phyloP scores from a whole-genome alignment of 2,797 vertebrate species.

The Adelosebastes latens region DNA sequence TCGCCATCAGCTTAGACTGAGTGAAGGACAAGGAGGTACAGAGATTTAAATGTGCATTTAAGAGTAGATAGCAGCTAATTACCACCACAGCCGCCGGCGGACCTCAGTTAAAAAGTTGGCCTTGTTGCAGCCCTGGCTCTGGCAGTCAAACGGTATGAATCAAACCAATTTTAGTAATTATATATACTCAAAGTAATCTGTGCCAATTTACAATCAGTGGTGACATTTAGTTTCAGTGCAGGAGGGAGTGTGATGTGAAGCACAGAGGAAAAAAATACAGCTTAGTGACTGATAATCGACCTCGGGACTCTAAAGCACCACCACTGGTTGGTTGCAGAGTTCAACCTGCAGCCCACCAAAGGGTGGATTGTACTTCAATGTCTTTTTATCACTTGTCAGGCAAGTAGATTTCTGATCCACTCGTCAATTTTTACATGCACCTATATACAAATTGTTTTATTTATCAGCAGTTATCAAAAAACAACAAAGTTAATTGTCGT shows the following conservation, averaged over 20 bases:
- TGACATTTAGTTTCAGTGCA: neutral
- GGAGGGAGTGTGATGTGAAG: neutral
- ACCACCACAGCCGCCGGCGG: neutral
- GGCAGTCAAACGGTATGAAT: neutral
- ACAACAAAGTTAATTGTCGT: no score
- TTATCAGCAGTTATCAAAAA: no score
- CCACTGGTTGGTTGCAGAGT: neutral
- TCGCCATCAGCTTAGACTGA: neutral
- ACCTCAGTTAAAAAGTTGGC: neutral
- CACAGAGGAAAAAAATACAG: neutral
- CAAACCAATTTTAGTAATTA: neutral
- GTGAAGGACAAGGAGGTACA: neutral
- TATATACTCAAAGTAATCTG: neutral
- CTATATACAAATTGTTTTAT: no score
- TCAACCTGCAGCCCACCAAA: neutral
- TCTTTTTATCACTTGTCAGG: no score
- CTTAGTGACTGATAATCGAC: neutral
- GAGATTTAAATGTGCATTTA: constrained; percentile 1
- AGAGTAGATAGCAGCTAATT: neutral
- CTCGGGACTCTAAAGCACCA: neutral
- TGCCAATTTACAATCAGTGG: neutral
- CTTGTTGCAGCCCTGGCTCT: neutral
- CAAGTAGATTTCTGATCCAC: no score
- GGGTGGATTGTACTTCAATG: no score
- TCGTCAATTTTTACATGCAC: no score